Evolutionary conservation across 2,113 vertebrate species (phyloP), one percentile per base, ranked within the genome.

Genomic region (Phyllopteryx taeniolatus): DNA sequence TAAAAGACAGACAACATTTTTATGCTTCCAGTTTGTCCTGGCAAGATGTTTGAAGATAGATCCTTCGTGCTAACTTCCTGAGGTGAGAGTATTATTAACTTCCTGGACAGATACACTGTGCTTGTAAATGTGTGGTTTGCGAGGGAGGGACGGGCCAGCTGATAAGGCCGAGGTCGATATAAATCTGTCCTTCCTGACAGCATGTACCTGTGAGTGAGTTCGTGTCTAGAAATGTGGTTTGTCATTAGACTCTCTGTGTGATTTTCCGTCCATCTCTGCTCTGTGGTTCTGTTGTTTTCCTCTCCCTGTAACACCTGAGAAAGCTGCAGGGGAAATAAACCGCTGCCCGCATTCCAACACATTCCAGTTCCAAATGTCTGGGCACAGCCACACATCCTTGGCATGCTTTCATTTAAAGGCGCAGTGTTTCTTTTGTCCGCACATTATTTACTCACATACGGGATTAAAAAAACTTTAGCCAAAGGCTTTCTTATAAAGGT

Each of bases 181-280:
- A 44, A 61, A 61, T 70, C 35, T 76, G 60, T 27, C 68, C 79
- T 66, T 79, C 78, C 46, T 73, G 76, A 79, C 84, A 87, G 66
- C 73, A 17, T 65, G 71, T 76, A 84, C 74, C 80, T 77, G 63
- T 67, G 49, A 19, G 72, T 93, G 89, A 92, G 84, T 79, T 93
- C 83, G 91, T 87, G 91, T 93, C 92, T 93, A 59, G 78, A 84
- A 78, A 59, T 27, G 66, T 31, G 67, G 72, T 82, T 80, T 89
- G 82, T 84, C 73, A 82, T 83, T 81, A 73, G 57, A 77, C 80
- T 73, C 59, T 60, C 35, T 72, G 72, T 27, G 68, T 82, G 87
- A 83, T 87, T 80, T 77, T 77, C 72, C 70, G 70, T 78, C 79
- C 77, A 70, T 81, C 70, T 86, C 72, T 72, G 77, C 33, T 68